Percentiles rank a stretch among this genome's conserved stretches.
Evolutionary conservation across 2,888 invertebrate species (phyloP).

Genomic region (Octonoba sinensis): DNA sequence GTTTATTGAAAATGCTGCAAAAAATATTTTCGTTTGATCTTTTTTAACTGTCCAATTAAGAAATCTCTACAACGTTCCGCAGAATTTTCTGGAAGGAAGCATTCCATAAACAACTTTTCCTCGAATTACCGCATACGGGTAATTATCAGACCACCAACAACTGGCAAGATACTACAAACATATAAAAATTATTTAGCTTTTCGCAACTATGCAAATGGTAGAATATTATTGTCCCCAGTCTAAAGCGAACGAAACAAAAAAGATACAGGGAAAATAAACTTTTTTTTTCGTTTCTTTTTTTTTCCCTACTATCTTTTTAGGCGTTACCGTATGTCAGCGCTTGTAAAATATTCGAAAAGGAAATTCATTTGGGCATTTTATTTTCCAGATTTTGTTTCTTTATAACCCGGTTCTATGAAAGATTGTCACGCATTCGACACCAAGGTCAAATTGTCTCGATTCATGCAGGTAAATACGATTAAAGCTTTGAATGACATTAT

Average conservation of each 20-base stretch:
- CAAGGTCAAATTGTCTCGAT: slow-evolving; percentile 29
- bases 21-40: too few species aligned
- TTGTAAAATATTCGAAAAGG: slow-evolving; percentile 54
- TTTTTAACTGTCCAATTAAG: too few species aligned
- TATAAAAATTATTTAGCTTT: too few species aligned
- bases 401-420: slow-evolving; percentile 3
- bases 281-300: neutral
- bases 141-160: slow-evolving; percentile 36
- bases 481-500: neutral
- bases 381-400: slow-evolving; percentile 19
- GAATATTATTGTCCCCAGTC: neutral
- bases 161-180: neutral
- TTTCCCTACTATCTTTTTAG: neutral
- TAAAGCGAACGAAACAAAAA: neutral
- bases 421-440: slow-evolving; percentile 39
- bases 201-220: slow-evolving; percentile 4
- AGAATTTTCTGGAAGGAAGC: too few species aligned
- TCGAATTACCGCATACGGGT: slow-evolving; percentile 34
- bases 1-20: too few species aligned
- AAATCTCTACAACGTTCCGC: too few species aligned
- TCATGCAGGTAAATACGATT: slow-evolving; percentile 36
- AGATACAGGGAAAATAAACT: neutral
- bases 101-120: too few species aligned
- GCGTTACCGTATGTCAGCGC: slow-evolving; percentile 45
- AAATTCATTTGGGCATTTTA: slow-evolving; percentile 35